phyloP scores from a whole-genome alignment of 2,888 invertebrate species.

The Phengaris alcon region DNA sequence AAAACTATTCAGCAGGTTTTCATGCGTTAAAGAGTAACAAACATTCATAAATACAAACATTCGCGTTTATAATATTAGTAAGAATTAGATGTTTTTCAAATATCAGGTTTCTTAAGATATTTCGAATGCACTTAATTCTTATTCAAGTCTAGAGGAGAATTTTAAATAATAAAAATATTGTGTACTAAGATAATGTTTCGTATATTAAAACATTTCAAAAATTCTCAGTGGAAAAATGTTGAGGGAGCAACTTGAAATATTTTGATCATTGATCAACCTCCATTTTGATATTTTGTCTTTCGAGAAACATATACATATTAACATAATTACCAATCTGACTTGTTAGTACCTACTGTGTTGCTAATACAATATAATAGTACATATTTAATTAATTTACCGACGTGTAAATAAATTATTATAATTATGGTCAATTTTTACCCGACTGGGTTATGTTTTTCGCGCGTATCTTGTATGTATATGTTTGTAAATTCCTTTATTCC shows the following conservation, averaged over 20 bases:
- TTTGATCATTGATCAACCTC: constrained; percentile 1
- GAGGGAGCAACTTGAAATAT: background rate
- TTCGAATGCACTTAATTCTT: too few species aligned
- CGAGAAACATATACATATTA: background rate
- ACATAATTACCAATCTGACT: background rate
- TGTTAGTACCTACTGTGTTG: too few species aligned
- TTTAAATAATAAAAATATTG: background rate
- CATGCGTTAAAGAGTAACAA: too few species aligned
- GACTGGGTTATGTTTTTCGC: too few species aligned
- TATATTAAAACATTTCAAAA: background rate
- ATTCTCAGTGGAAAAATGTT: background rate
- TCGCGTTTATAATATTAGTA: background rate
- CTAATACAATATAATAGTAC: background rate
- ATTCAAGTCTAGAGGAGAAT: too few species aligned
- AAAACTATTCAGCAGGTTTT: too few species aligned
- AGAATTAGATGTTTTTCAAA: background rate
- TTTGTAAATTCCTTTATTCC: too few species aligned
- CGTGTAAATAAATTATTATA: background rate
- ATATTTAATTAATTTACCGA: background rate
- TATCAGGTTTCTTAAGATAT: background rate
- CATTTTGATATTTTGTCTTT: background rate
- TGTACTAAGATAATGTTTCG: background rate
- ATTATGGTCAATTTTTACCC: background rate
- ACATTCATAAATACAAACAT: too few species aligned
- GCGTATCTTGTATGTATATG: too few species aligned